These are phyloP conservation scores for Catharus fuscescens DNA, from an alignment of 2,113 vertebrate species.

Conservation along the genomic window DNA sequence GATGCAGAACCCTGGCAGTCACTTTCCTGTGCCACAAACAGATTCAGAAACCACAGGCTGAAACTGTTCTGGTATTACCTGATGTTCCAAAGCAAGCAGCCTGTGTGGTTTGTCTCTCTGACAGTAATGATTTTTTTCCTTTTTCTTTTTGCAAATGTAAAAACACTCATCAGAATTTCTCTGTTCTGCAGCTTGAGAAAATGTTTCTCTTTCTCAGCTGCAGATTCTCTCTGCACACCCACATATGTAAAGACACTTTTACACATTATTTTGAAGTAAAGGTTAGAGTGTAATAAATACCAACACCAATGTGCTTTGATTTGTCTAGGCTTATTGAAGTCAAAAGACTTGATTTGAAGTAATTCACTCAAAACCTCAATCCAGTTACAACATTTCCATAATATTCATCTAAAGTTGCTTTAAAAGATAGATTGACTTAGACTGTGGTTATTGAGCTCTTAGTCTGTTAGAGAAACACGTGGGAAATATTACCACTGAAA, in stretches of 20 bases:
- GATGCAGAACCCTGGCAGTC: not conserved
- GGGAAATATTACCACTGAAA: not conserved
- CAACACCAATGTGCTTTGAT: not conserved
- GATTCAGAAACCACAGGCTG: not conserved
- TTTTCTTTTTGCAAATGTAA: not conserved
- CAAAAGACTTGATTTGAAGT: not conserved
- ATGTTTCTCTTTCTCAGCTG: not conserved
- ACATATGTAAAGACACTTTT: not conserved
- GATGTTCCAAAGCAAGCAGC: not conserved
- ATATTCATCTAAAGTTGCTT: not conserved
- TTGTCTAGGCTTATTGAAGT: not conserved
- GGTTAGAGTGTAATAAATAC: not conserved
- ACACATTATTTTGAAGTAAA: not conserved
- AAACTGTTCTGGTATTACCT: not conserved
- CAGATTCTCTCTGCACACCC: not conserved
- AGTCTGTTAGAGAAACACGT: not conserved
- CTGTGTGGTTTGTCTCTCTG: not conserved
- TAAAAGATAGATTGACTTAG: not conserved
- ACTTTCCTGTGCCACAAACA: not conserved
- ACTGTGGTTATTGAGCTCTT: not conserved
- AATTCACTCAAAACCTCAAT: not conserved
- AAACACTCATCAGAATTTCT: not conserved
- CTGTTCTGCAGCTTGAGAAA: not conserved
- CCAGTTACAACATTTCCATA: not conserved
- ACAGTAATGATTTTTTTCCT: not conserved